These are phyloP conservation scores for Teleogryllus occipitalis DNA, from an alignment of 1,140 invertebrate genomes.

Conservation along the genomic window DNA sequence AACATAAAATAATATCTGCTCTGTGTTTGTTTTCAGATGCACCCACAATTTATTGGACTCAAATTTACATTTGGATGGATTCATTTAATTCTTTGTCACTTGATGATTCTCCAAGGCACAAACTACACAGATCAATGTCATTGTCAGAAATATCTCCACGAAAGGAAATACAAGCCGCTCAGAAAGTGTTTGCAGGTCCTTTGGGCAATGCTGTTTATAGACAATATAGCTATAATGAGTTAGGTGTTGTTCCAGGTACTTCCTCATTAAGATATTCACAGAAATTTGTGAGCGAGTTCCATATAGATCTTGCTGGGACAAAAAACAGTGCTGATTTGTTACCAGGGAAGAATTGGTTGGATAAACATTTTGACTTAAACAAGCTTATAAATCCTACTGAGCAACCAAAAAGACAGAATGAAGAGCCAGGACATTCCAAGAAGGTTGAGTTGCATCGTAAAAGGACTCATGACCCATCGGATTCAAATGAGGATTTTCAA, in stretches of 20 bases:
- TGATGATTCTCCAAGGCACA: not conserved
- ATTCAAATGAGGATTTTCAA: not conserved
- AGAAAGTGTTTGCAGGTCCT: not conserved
- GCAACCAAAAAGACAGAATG: no score
- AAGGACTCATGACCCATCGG: not conserved
- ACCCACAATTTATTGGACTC: not conserved
- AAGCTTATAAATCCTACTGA: no score
- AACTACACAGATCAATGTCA: not conserved
- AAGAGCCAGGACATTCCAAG: no score
- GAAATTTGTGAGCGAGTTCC: not conserved
- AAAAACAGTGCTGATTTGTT: no score
- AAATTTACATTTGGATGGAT: not conserved
- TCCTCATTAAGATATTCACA: not conserved
- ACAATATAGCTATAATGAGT: not conserved
- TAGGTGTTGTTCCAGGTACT: not conserved
- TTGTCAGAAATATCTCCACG: not conserved
- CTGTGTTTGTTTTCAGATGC: not conserved
- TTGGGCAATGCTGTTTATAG: not conserved
- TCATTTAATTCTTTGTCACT: not conserved
- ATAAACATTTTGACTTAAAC: no score
- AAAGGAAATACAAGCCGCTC: not conserved
- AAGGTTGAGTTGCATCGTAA: no score
- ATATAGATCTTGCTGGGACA: not conserved
- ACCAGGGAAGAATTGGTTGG: no score
- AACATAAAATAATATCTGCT: not conserved